Evolutionary conservation across 2,113 vertebrate species (phyloP), one percentile per base, ranked within the genome.

Genomic region (Emydura subglobosa): DNA sequence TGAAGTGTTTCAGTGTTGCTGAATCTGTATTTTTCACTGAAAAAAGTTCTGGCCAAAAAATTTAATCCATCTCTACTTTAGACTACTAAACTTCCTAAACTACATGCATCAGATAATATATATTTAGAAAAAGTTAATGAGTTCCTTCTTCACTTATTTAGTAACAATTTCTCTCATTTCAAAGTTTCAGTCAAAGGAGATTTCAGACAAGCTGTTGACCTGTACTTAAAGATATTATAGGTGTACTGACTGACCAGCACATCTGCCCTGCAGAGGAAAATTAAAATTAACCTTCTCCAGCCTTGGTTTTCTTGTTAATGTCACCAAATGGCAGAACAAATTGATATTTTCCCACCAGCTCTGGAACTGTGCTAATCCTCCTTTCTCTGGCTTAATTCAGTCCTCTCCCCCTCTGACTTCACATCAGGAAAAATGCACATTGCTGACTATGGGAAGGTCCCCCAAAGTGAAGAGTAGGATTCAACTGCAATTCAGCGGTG

Each of bases 81-180:
- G 8, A 49, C 6, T n/a, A 22, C 34, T 80, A 22, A 53, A 39
- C 42, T 91, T 88, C 29, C 5, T 4, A n/a, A 29, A 11, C 25
- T 6, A 51, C 1, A 1, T 21, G 31, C 0, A 24, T 4, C 24
- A 3, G 17, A 51, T 2, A 9, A 14, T 6, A 27, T 39, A 27
- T 0, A 34, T 3, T 5, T 79, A 80, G 24, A 2, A 22, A 42
- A 72, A 86, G 34, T 4, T 78, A 27, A 27, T 49, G 19, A 78
- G 74, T 79, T 87, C 42, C 27, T 53, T 49, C 17, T 55, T 39
- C 25, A 22, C 22, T 84, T 79, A 31, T 68, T 68, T 5, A 25
- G 27, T 7, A 83, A 34, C 55, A 24, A 47, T 84, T 31, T 34
- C 85, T 42, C 22, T 76, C 21, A 19, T 16, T 11, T 10, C 14